Evolutionary conservation across 64 coral and sea anemone genomes (phyloP).

Genomic region (Porites australiensis): DNA sequence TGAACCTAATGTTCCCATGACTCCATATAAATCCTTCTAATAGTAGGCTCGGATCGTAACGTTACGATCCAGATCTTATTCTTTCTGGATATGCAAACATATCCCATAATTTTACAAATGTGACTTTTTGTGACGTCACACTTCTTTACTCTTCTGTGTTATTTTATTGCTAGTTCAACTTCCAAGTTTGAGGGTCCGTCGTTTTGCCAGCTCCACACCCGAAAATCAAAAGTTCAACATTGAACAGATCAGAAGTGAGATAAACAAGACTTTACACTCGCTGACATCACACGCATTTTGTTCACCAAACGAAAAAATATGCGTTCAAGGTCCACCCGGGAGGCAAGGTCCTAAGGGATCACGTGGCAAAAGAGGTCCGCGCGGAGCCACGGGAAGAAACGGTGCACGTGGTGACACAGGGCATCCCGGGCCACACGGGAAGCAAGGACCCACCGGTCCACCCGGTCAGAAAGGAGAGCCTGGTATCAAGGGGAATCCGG

Average conservation of each 20-base stretch:
- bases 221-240: not conserved
- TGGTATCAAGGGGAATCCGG: conserved; percentile 17
- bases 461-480: conserved; percentile 9
- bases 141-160: not conserved
- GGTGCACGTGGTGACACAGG: conserved; percentile 11
- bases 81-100: no score
- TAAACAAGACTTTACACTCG: not conserved
- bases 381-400: conserved; percentile 11
- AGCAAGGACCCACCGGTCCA: not conserved
- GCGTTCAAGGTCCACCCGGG: conserved; percentile 28
- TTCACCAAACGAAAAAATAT: not conserved
- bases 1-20: no score
- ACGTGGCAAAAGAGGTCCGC: conserved; percentile 5
- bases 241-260: not conserved
- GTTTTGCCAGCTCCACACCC: not conserved
- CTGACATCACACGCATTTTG: not conserved
- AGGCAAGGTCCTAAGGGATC: conserved; percentile 34
- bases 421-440: conserved; percentile 9
- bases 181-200: not conserved
- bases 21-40: no score
- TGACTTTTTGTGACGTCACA: no score
- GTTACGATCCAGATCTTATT: no score
- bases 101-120: no score
- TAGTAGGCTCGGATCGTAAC: no score
- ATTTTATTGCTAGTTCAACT: not conserved